Evolutionary conservation across 2,888 invertebrate species (phyloP), one percentile per base, ranked within the genome.

Genomic region (Cyrtodaria siliqua): DNA sequence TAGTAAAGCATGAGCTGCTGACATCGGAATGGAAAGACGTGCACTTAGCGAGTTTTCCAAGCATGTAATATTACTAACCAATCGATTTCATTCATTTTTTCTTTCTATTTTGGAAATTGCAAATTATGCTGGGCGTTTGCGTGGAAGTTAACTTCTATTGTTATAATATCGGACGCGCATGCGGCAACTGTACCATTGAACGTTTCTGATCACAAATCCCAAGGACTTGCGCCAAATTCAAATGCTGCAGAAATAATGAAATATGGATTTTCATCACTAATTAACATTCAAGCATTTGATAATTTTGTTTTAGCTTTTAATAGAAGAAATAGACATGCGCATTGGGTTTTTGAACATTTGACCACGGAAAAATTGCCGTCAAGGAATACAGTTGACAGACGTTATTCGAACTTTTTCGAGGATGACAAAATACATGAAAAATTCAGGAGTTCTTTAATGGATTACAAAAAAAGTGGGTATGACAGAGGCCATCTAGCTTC

Each of bases 341-440:
- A 97, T 91, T 99, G 99, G 99, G 99, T 99, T 0, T 97, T 99
- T 92, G 99, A 99, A 92, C 99, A 99, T 91, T 93, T 99, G 42
- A 98, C 97, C 0, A 95, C 95, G 59, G 96, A 96, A 0, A 95
- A 95, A 83, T 93, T 98, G 0, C 76, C 76, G 12, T 95, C 95
- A 63, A 81, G 67, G 24, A 80, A 77, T 27, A 33, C 24, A 16
- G 91, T 91, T 0, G 90, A 93, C 69, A 79, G 94, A 63, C 82
- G 86, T 2, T 90, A 92, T 59, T 97, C 97, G 93, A 96, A 97
- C 27, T 99, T 99, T 93, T 95, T 94, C 64, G 95, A 96, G 61
- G 99, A 99, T 93, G 94, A 95, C 52, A 96, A 83, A 4, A 86
- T 94, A 33, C 94, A 94, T 78, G 84, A 84, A 0, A 93, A 88